phyloP scores from a whole-genome alignment of 2,888 invertebrate species.

The Nemotelus nigrinus region DNA sequence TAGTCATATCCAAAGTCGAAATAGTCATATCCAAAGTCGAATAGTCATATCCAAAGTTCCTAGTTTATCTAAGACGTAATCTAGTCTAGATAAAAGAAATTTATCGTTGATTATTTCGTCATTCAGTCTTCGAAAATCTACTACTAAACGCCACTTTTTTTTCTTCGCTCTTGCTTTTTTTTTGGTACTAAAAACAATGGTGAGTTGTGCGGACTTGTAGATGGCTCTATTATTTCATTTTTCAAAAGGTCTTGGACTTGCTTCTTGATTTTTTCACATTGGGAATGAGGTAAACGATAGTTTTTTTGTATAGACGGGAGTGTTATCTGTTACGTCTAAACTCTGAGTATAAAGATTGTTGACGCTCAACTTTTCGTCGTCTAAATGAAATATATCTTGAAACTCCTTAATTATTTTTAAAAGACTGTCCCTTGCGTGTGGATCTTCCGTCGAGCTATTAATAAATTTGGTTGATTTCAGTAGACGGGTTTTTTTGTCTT shows the following conservation, averaged over 20 bases:
- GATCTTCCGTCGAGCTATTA: too few species aligned
- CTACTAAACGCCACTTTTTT: slow-evolving; percentile 8
- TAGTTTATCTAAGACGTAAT: slow-evolving; percentile 44
- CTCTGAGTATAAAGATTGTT: too few species aligned
- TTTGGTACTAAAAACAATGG: slow-evolving; percentile 49
- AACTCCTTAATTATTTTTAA: too few species aligned
- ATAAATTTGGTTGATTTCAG: too few species aligned
- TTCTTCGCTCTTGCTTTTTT: slow-evolving; percentile 25
- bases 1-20: neutral
- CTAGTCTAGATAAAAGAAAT: slow-evolving; percentile 22
- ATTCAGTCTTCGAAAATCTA: slow-evolving; percentile 36
- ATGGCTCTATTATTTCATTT: neutral
- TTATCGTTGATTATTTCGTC: neutral
- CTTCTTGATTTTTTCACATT: neutral
- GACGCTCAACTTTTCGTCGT: too few species aligned
- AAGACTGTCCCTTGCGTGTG: too few species aligned
- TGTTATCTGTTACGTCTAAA: slow-evolving; percentile 17
- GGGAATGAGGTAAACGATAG: neutral
- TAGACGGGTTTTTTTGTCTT: too few species aligned
- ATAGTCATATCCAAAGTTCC: neutral
- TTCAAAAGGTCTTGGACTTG: neutral
- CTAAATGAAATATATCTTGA: too few species aligned
- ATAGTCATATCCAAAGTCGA: too few species aligned
- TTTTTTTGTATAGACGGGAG: slow-evolving; percentile 34
- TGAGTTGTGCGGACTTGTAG: slow-evolving; percentile 48